Evolutionary conservation across 2,113 vertebrate species (phyloP), one percentile per base, ranked within the genome.

Genomic region (Antechinus flavipes): DNA sequence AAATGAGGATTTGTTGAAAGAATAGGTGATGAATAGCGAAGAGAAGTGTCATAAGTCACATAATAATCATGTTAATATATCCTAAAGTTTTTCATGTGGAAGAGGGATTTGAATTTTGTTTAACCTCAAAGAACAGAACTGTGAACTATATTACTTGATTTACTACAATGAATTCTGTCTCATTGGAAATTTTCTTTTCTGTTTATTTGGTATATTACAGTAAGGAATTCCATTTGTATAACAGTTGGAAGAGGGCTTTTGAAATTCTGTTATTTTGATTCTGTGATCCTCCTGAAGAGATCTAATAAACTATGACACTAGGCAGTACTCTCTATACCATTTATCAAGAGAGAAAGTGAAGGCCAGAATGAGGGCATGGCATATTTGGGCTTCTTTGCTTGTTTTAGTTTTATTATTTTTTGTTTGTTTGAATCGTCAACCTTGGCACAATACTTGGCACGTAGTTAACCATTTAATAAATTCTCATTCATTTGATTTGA

Each of bases 281-380:
- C 68, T 84, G 35, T 55, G 54, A 58, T 10, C 91, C 35, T 96
- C 90, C 91, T 56, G 47, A 95, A 93, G 1, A 53, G 90, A 93
- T 49, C 0, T 84, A 26, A 25, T 27, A 30, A 94, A 92, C 54
- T 94, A 7, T 91, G 47, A 52, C 68, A 90, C 10, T 49, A 26
- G 89, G n/a, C 26, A 25, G 58, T 35, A 0, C n/a, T n/a, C 49
- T 46, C 46, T 26, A 55, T 61, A 93, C 22, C 0, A 25, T 90
- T 93, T 54, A 93, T 16, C 19, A 89, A 35, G 53, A 90, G 23
- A 42, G 30, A 22, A 8, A 49, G 35, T 91, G 47, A 96, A 95
- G 89, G 42, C 55, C 92, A 92, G 26, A 42, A 11, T 54, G 61
- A 7, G 14, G 35, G 35, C 61, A 76, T 30, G 61, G 26, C 8